Evolutionary conservation across 2,888 invertebrate species (phyloP), one percentile per base, ranked within the genome.

Genomic region (Nasonia oneida): DNA sequence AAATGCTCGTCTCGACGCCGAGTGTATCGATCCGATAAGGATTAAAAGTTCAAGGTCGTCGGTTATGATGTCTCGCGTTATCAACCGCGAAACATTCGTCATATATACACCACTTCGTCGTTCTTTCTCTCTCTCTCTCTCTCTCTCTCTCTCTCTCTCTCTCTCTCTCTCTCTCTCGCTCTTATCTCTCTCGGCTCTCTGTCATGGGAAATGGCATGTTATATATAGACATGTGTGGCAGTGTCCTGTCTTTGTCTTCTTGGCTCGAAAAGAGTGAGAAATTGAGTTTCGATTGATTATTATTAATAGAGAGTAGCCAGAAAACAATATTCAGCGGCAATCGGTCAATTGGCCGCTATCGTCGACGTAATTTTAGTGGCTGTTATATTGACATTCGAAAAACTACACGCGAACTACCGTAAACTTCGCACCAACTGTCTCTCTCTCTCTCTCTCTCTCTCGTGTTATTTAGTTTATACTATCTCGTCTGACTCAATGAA

Each of bases 41-140:
- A 37, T 39, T 57, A 77, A 87, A 88, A 88, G 88, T 88, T 88
- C 88, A 87, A 88, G 88, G 86, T 84, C 81, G 84, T 39, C 61
- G n/a, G 57, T 50, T 47, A 14, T 23, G 50, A 47, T 23, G 42
- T 29, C 29, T 23, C 14, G 37, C 57, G 29, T 61, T 77, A 61
- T 77, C 73, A 42, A 12, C n/a, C 23, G 12, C 42, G 14, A 3
- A n/a, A 39, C 39, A 73, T 23, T 73, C 73, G 73, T 73, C 73
- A 23, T 23, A 23, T 23, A 73, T 42, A 39, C 37, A 29, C 29
- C 29, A 29, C 29, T 29, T 29, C 1, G 29, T 29, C 1, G 29
- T 29, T 23, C 23, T 23, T 23, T 23, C 23, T 23, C 23, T 23
- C 23, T 23, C 23, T 23, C 23, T 29, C 3, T 3, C 42, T 14